Percentiles rank a stretch among this genome's conserved stretches.
These are phyloP conservation scores for sheep (Ovis aries) DNA, from an alignment of 2,113 vertebrate species.

Conservation along the genomic window ARS-UI_Ramb_v3.0 NC_056054.1:236012501-236013000, in stretches of 20 bases:
- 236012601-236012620: not conserved
- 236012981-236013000: too few relatives aligned
- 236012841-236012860: not conserved
- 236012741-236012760: not conserved
- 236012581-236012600: not conserved
- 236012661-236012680: not conserved
- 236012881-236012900: not conserved
- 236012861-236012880: not conserved
- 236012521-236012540: not conserved
- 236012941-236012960: too few relatives aligned
- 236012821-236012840: not conserved
- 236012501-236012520: not conserved
- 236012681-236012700: not conserved
- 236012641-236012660: not conserved
- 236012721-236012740: not conserved
- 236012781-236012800: not conserved
- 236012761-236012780: not conserved
- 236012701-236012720: not conserved
- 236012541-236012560: not conserved
- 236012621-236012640: not conserved
- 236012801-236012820: not conserved
- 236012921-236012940: too few relatives aligned
- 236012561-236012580: not conserved
- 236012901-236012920: not conserved
- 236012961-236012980: too few relatives aligned